phyloP scores from a whole-genome alignment of 2,113 vertebrate species.

The Thunnus thynnus region DNA sequence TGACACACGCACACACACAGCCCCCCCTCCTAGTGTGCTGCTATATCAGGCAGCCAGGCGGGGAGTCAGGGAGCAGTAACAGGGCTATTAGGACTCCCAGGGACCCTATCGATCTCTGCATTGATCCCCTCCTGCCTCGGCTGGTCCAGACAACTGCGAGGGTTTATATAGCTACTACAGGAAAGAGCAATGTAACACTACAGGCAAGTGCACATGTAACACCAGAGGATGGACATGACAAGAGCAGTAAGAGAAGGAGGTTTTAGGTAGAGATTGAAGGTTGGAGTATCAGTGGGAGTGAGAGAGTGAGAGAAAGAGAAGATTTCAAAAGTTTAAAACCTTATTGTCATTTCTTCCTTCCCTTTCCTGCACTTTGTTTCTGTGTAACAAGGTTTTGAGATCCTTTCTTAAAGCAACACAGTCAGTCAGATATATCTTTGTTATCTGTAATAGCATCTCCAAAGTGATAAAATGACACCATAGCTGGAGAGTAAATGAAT shows the following conservation, averaged over 20 bases:
- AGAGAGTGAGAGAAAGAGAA: neutral
- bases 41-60: constrained; percentile 71
- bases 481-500: constrained; percentile 1
- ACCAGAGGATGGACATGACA: constrained; percentile 19
- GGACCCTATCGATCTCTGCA: constrained; percentile 82
- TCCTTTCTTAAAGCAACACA: constrained; percentile 5
- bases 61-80: constrained; percentile 81
- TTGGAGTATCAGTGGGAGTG: neutral
- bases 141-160: constrained; percentile 67
- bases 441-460: constrained; percentile 12
- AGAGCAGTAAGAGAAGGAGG: constrained; percentile 23
- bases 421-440: constrained; percentile 1
- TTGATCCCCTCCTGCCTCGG: constrained; percentile 79
- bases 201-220: constrained; percentile 52
- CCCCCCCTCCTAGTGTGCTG: constrained; percentile 42
- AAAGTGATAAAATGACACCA: constrained; percentile 24
- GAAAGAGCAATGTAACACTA: constrained; percentile 59
- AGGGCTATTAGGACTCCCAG: constrained; percentile 81
- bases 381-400: neutral
- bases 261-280: too few species aligned
- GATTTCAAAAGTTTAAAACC: constrained; percentile 26
- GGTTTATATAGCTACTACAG: constrained; percentile 67
- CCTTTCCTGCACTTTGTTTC: neutral
- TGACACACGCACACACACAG: constrained; percentile 30
- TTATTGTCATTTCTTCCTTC: neutral